Percentiles rank a stretch among this genome's conserved stretches.
phyloP scores from a whole-genome alignment of 1,140 invertebrate genomes.

The Bombus consobrinus region DNA sequence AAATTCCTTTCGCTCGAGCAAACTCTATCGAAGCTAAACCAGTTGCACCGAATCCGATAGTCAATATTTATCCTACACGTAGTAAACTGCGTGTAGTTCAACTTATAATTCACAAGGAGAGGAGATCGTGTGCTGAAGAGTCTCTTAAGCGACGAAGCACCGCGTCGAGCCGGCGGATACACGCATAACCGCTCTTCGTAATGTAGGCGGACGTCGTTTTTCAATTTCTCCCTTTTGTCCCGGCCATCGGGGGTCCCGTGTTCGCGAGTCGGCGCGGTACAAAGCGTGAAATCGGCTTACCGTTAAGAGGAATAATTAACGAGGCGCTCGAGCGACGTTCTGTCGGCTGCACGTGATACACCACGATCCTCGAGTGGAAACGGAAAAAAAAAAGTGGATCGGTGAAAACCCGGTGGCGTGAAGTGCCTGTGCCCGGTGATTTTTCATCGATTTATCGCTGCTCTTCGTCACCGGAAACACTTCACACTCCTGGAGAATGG shows the following conservation, averaged over 20 bases:
- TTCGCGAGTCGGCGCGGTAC: slow-evolving; percentile 39
- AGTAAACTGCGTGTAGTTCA: background rate
- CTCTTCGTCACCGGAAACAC: slow-evolving; percentile 33
- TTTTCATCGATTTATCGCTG: slow-evolving; percentile 32
- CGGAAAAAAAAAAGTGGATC: slow-evolving; percentile 50
- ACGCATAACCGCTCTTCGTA: slow-evolving; percentile 3
- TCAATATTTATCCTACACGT: slow-evolving; percentile 8
- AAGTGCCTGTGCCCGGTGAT: slow-evolving; percentile 25
- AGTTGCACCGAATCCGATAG: background rate
- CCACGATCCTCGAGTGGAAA: slow-evolving; percentile 43
- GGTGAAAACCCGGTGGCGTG: background rate
- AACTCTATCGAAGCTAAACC: background rate
- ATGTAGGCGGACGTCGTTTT: slow-evolving; percentile 25
- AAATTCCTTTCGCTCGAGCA: background rate
- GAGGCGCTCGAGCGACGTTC: slow-evolving; percentile 30
- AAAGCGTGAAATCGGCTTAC: slow-evolving; percentile 50
- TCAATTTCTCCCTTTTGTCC: slow-evolving; percentile 46
- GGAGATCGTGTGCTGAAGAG: background rate
- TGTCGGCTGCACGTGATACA: background rate
- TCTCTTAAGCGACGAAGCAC: background rate
- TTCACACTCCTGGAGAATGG: slow-evolving; percentile 10
- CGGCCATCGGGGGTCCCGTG: slow-evolving; percentile 1
- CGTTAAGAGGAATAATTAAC: slow-evolving; percentile 60
- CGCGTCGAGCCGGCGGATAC: slow-evolving; percentile 22
- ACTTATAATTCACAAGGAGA: background rate